Conservation (phyloP, 2,113 vertebrate genomes). For the Variabilichromis moorii region DNA sequence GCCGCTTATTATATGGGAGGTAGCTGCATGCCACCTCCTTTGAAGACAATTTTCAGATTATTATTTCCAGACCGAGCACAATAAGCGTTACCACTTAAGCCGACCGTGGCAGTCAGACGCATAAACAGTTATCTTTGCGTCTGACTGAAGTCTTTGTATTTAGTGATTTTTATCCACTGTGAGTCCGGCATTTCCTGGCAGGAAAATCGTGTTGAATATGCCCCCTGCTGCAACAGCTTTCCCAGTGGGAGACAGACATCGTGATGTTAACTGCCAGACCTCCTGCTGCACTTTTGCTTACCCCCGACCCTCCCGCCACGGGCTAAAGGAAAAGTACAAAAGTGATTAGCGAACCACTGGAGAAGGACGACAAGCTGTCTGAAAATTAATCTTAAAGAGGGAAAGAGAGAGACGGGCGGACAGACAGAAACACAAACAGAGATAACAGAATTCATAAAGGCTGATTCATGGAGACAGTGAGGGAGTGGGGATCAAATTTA, state of each 20-base stretch:
- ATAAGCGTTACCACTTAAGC: constrained; percentile 11
- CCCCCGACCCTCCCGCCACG: constrained; percentile 49
- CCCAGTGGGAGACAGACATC: constrained; percentile 43
- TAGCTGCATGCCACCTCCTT: background rate
- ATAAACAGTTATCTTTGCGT: constrained; percentile 42
- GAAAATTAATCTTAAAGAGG: constrained; percentile 31
- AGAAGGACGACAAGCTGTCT: constrained; percentile 23
- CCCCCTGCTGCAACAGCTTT: constrained; percentile 34
- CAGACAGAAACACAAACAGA: constrained; percentile 29
- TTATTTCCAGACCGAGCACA: background rate
- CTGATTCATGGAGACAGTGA: constrained; percentile 52
- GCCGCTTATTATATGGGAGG: background rate
- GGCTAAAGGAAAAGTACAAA: constrained; percentile 66
- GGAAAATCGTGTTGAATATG: constrained; percentile 49
- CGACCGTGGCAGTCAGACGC: background rate
- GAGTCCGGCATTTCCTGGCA: constrained; percentile 35
- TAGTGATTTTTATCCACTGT: constrained; percentile 38
- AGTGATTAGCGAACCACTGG: constrained; percentile 57
- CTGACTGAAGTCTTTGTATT: constrained; percentile 49
- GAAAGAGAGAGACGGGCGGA: constrained; percentile 30
- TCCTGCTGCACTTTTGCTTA: constrained; percentile 42
- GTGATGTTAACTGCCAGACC: constrained; percentile 33
- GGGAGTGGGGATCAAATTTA: constrained; percentile 41
- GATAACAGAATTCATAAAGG: constrained; percentile 50
- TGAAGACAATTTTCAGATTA: background rate